These are phyloP conservation scores for Phaenicophaeus curvirostris DNA, from an alignment of 2,797 vertebrate species.

Conservation along the genomic window DNA sequence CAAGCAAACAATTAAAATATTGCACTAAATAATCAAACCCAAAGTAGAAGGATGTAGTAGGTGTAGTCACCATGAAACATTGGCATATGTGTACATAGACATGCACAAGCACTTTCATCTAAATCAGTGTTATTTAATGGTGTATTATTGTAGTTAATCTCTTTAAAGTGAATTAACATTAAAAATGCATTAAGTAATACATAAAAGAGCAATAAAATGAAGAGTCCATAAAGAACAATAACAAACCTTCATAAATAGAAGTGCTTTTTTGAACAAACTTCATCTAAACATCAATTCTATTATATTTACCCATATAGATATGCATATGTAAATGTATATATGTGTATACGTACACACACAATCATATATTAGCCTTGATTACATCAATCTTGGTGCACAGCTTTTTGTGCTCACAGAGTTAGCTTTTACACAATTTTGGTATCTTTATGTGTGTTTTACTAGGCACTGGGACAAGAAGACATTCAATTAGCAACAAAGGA, in stretches of 20 bases:
- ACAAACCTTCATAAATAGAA: not conserved
- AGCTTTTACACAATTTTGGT: not conserved
- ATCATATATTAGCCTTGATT: not conserved
- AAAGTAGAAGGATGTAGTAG: not conserved
- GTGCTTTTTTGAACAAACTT: not conserved
- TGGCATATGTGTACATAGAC: too few relatives aligned
- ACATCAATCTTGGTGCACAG: not conserved
- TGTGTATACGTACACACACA: not conserved
- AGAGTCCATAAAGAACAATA: not conserved
- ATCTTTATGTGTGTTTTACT: not conserved
- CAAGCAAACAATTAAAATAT: not conserved
- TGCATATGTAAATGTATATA: not conserved
- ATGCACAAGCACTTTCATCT: not conserved
- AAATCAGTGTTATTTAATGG: not conserved
- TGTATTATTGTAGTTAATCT: not conserved
- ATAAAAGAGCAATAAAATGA: not conserved
- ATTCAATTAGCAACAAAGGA: not conserved
- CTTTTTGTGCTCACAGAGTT: not conserved
- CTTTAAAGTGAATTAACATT: constrained; percentile 4
- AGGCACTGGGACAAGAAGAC: not conserved
- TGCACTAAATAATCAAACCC: not conserved
- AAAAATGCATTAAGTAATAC: not conserved
- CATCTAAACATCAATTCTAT: not conserved
- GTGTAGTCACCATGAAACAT: not conserved
- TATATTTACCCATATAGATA: not conserved